phyloP scores from a whole-genome alignment of 2,888 invertebrate genomes.

The Frankliniella intonsa region DNA sequence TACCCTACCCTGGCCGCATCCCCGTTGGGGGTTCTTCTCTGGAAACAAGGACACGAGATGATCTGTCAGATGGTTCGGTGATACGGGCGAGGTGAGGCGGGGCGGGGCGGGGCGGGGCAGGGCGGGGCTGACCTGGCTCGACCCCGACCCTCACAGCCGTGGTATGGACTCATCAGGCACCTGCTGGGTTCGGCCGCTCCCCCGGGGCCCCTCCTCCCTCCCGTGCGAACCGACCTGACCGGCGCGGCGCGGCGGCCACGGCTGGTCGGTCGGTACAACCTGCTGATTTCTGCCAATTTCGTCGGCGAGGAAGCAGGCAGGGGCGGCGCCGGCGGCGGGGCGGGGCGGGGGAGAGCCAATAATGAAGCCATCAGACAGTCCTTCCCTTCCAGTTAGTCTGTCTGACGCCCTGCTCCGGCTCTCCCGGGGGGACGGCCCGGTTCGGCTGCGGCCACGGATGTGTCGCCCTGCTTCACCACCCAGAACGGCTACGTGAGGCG shows the following conservation, averaged over 20 bases:
- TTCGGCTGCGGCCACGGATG: too few relatives aligned
- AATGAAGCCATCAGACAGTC: not conserved
- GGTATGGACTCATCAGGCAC: not conserved
- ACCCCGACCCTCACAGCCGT: not conserved
- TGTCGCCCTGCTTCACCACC: too few relatives aligned
- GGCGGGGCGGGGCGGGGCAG: too few relatives aligned
- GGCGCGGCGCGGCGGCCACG: too few relatives aligned
- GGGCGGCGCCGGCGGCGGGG: not conserved
- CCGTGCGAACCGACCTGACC: not conserved
- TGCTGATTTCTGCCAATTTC: not conserved
- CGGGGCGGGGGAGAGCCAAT: not conserved
- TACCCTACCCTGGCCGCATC: too few relatives aligned
- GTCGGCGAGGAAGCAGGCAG: not conserved
- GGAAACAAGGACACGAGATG: constrained; percentile 10
- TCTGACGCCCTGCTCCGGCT: too few relatives aligned
- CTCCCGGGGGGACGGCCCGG: too few relatives aligned
- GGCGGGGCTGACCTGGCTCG: not conserved
- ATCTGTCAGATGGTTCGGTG: not conserved
- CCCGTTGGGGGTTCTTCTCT: not conserved
- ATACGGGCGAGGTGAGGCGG: not conserved
- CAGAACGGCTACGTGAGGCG: too few relatives aligned
- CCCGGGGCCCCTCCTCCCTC: not conserved
- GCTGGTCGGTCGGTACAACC: not conserved
- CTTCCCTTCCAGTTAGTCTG: too few relatives aligned
- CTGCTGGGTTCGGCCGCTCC: too few relatives aligned